Percentiles rank a stretch among this genome's conserved stretches.
These are phyloP conservation scores for Allygus modestus DNA, from an alignment of 2,888 invertebrate genomes.

Conservation along the genomic window DNA sequence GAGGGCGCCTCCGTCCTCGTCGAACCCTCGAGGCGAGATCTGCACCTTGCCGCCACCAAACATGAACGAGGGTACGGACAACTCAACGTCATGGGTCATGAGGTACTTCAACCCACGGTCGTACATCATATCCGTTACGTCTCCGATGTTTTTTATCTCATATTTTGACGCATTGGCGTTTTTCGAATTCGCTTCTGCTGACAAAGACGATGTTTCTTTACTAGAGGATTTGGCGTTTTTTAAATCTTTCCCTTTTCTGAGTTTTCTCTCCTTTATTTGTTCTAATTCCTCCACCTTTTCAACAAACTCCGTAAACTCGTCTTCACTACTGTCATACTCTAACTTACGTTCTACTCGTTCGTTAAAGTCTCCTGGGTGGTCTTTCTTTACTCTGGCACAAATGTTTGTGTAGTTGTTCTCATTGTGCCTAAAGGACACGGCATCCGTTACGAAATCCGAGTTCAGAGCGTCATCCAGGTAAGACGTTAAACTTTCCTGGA, in stretches of 20 bases:
- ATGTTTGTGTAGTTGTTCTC: constrained; percentile 76
- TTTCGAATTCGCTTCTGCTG: constrained; percentile 32
- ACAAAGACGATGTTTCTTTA: constrained; percentile 7
- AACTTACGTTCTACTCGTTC: constrained; percentile 67
- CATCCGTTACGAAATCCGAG: constrained; percentile 82
- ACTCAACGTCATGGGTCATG: constrained; percentile 86
- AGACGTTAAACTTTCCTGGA: constrained; percentile 86
- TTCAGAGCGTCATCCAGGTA: constrained; percentile 84
- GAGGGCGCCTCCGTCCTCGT: constrained; percentile 83
- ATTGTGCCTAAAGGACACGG: constrained; percentile 82
- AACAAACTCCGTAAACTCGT: constrained; percentile 71
- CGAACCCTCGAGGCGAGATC: constrained; percentile 85
- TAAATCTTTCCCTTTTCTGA: constrained; percentile 9
- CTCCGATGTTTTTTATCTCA: constrained; percentile 78
- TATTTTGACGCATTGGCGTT: constrained; percentile 19
- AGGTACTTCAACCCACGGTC: constrained; percentile 85
- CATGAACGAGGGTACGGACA: constrained; percentile 84
- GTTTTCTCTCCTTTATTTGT: constrained; percentile 70
- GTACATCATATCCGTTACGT: constrained; percentile 84
- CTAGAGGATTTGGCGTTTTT: background rate
- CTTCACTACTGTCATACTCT: constrained; percentile 73
- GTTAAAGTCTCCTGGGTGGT: constrained; percentile 19
- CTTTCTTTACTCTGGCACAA: constrained; percentile 76
- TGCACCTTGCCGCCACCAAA: constrained; percentile 86
- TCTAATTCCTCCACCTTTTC: constrained; percentile 68